These are phyloP conservation scores for Tridacna gigas DNA, from an alignment of 2,888 invertebrate genomes.

Conservation along the genomic window DNA sequence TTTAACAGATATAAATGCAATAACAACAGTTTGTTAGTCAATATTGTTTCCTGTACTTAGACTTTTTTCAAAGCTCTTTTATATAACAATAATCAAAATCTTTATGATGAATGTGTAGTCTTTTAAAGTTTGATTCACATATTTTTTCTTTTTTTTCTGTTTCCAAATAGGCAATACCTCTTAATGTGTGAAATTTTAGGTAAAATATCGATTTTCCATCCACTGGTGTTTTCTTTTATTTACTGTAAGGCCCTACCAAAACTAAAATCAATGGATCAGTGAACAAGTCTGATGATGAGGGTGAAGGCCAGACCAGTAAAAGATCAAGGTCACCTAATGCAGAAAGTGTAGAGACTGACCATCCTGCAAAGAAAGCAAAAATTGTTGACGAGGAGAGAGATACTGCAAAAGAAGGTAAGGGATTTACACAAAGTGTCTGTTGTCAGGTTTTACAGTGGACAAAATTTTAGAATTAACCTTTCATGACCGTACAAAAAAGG, in stretches of 20 bases:
- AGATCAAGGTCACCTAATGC: slow-evolving; percentile 57
- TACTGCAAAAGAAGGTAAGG: slow-evolving; percentile 29
- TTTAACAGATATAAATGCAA: too few relatives aligned
- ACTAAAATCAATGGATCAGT: neutral
- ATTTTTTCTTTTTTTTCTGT: too few relatives aligned
- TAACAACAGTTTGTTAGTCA: too few relatives aligned
- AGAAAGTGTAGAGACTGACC: slow-evolving; percentile 32
- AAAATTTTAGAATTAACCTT: too few relatives aligned
- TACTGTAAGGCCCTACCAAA: neutral
- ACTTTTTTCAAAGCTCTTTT: too few relatives aligned
- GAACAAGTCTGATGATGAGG: slow-evolving; percentile 24
- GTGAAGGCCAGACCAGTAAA: slow-evolving; percentile 46
- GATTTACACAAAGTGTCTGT: neutral
- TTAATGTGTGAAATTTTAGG: neutral
- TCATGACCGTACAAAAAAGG: too few relatives aligned
- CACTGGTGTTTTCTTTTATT: neutral
- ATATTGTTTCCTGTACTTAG: too few relatives aligned
- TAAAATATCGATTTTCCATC: neutral
- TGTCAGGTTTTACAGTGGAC: too few relatives aligned
- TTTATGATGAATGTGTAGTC: too few relatives aligned
- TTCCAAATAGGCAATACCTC: too few relatives aligned
- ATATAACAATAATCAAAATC: too few relatives aligned
- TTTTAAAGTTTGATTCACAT: too few relatives aligned
- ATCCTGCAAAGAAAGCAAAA: slow-evolving; percentile 53
- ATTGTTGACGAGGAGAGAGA: slow-evolving; percentile 47